phyloP scores from a whole-genome alignment of 2,888 invertebrate species.

The Nyleta sp. region DNA sequence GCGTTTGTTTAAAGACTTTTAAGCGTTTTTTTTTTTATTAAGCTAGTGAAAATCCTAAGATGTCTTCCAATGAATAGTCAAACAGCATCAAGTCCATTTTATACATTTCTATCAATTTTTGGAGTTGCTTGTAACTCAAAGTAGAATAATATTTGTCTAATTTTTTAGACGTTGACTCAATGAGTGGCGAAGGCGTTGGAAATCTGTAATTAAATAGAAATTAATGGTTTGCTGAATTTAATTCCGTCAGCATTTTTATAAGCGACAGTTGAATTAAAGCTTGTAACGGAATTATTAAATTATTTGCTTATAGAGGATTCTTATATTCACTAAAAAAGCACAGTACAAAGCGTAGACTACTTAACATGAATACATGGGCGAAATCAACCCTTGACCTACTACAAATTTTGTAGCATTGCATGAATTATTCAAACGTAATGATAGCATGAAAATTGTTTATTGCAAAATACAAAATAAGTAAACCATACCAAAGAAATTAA shows the following conservation, averaged over 20 bases:
- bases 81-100: conserved; percentile 92
- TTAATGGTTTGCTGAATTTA: too few species aligned
- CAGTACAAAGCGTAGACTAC: too few species aligned
- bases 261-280: too few species aligned
- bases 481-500: too few species aligned
- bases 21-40: conserved; percentile 72
- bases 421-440: conserved; percentile 2
- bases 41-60: conserved; percentile 91
- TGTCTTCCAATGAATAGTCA: conserved; percentile 90
- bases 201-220: conserved; percentile 73
- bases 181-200: conserved; percentile 82
- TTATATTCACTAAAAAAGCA: too few species aligned
- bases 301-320: too few species aligned
- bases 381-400: conserved; percentile 17
- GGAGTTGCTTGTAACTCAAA: conserved; percentile 88
- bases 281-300: too few species aligned
- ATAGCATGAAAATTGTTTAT: conserved; percentile 8
- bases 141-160: conserved; percentile 89
- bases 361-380: conserved; percentile 6
- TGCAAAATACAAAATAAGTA: conserved; percentile 15
- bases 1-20: conserved; percentile 46
- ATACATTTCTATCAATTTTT: conserved; percentile 89
- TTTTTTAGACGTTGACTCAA: conserved; percentile 89
- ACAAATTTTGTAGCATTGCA: conserved; percentile 2
- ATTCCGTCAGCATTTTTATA: too few species aligned